A percentile compares a stretch with the other conserved stretches of the same genome.
These are phyloP conservation scores for Lochmaea capreae DNA, from an alignment of 2,888 invertebrate genomes.

Conservation along the genomic window DNA sequence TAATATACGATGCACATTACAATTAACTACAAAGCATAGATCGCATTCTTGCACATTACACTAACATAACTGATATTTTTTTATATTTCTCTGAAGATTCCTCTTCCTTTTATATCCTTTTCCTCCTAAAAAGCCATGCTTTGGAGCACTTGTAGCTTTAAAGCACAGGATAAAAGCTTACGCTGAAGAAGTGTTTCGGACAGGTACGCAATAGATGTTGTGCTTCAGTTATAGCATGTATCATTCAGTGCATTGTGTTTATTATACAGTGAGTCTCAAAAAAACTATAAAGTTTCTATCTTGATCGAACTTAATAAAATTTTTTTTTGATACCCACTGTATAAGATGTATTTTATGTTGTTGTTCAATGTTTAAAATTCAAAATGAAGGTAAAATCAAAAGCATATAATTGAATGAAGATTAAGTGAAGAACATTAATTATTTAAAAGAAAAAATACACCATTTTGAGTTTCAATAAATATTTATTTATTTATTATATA, in stretches of 20 bases:
- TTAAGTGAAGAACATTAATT: no score
- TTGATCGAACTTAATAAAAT: not conserved
- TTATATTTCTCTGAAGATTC: slow-evolving; percentile 21
- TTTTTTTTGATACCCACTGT: not conserved
- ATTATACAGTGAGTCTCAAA: slow-evolving; percentile 19
- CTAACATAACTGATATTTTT: slow-evolving; percentile 50
- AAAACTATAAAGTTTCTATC: not conserved
- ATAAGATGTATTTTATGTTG: not conserved
- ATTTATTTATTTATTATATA: no score
- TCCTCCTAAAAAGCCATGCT: slow-evolving; percentile 48
- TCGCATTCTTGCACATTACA: slow-evolving; percentile 51
- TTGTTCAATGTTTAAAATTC: not conserved
- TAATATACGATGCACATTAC: slow-evolving; percentile 60
- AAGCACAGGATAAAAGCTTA: slow-evolving; percentile 56
- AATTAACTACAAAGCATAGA: slow-evolving; percentile 51
- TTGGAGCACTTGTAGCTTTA: slow-evolving; percentile 51
- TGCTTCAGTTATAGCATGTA: slow-evolving; percentile 49
- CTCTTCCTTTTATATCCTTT: slow-evolving; percentile 41
- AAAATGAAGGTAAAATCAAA: no score
- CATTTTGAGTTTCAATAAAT: no score
- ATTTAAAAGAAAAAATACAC: no score
- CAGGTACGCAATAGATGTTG: slow-evolving; percentile 53
- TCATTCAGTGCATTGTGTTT: slow-evolving; percentile 10
- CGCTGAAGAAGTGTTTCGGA: slow-evolving; percentile 47
- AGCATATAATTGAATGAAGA: no score